Base-by-base conservation (phyloP, 2,888 invertebrate species). In the Blomia tropicalis region DNA sequence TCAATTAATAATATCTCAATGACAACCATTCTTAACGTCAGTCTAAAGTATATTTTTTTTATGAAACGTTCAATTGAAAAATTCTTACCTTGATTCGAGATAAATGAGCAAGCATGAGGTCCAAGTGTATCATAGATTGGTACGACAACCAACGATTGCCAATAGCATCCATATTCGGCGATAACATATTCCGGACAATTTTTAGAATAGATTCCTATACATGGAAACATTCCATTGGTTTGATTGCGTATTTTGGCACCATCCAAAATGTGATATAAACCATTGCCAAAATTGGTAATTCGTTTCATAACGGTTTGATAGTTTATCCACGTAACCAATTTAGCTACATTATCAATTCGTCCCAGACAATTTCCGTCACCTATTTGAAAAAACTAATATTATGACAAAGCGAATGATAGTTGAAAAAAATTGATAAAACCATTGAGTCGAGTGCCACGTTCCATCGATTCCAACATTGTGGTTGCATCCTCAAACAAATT, bases 101-200 rank as follows among this genome's bases (percentile, higher is more conserved):
- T 92, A 78, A 86, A 92, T 76, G 87, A 86, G 79, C 92, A 92
- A 68, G 93, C 91, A 74, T 95, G 93, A 69, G 89, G 87, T 71
- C 95, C 95, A 68, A 95, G 79, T 4, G 95, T 95, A 74, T 95
- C 96, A 74, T 96, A 95, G 64, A 96, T 79, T 59, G 95, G 95
- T 67, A 95, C 89, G 69, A 91, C 82, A 61, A 92, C 91, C 82
- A 95, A 83, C 69, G 89, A 91, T 77, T 85, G 93, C 73, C 85
- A 85, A 76, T 92, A 92, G 67, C 87, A 85, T 1, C 82, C 91
- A 75, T 93, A 91, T 76, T 95, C 95, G 61, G 88, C 83, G 70
- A 95, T 79, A 67, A 93, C 83, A 95, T 95, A 96, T 62, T 96
- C 93, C 11, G 90, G 89, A 73, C 88, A 88, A 77, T 96, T 96